A percentile compares a stretch with the other conserved stretches of the same genome.
phyloP scores from a whole-genome alignment of 2,888 invertebrate species.

The Parthenolecanium corni region DNA sequence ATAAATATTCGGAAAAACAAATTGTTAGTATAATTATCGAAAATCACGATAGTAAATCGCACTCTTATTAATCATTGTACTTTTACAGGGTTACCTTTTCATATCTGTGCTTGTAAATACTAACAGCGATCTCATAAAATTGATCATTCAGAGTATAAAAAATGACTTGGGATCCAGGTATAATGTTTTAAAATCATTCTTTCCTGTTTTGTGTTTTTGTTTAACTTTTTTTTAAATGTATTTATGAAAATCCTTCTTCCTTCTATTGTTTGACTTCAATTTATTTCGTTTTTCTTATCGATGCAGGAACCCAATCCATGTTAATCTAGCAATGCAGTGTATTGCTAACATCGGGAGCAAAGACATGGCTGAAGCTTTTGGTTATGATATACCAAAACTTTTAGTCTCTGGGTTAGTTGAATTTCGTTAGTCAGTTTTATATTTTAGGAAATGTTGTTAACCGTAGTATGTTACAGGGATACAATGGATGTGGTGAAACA shows the following conservation, averaged over 20 bases:
- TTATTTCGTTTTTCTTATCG: neutral
- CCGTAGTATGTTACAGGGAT: constrained; percentile 50
- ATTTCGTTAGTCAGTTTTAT: neutral
- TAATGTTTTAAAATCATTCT: constrained; percentile 15
- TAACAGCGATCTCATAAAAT: constrained; percentile 95
- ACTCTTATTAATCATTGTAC: constrained; percentile 31
- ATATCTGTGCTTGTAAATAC: constrained; percentile 98
- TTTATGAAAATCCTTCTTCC: neutral
- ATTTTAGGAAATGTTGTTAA: neutral
- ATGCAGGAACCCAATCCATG: constrained; percentile 82
- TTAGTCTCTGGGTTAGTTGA: constrained; percentile 75
- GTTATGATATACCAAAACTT: constrained; percentile 93
- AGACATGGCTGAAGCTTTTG: constrained; percentile 99
- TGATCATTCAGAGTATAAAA: constrained; percentile 98
- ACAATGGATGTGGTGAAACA: constrained; percentile 99
- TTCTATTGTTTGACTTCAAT: constrained; percentile 5
- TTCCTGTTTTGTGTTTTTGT: neutral
- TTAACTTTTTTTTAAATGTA: neutral
- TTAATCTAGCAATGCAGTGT: constrained; percentile 96
- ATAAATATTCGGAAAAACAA: constrained; percentile 99
- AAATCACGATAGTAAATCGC: neutral
- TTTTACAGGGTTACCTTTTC: constrained; percentile 86
- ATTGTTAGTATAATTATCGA: constrained; percentile 55
- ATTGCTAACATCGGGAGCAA: constrained; percentile 99
- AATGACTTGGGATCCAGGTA: constrained; percentile 84